Evolutionary conservation across 2,113 vertebrate genomes (phyloP).

Genomic region (Melanostigma gelatinosum): DNA sequence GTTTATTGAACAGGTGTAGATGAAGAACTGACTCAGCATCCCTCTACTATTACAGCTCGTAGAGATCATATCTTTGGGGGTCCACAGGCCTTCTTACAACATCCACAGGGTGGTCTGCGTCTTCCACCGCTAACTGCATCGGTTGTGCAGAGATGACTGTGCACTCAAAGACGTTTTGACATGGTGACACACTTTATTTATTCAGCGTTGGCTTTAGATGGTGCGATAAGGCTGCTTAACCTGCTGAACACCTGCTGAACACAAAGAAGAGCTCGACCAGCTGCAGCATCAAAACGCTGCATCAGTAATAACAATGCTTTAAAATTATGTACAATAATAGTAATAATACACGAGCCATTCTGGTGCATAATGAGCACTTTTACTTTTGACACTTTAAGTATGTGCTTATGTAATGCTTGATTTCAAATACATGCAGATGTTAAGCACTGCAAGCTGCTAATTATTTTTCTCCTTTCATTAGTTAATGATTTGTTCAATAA

Average conservation of each 20-base stretch:
- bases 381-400: background rate
- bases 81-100: background rate
- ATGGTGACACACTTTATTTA: background rate
- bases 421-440: too few relatives aligned
- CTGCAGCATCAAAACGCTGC: too few relatives aligned
- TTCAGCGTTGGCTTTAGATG: background rate
- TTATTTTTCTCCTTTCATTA: background rate
- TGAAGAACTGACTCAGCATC: background rate
- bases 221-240: background rate
- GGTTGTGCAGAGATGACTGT: conserved; percentile 38
- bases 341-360: background rate
- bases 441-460: background rate
- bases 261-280: too few relatives aligned
- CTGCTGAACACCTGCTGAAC: too few relatives aligned
- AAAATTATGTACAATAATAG: background rate
- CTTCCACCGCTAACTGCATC: background rate
- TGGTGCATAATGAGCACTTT: background rate
- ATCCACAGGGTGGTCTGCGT: too few relatives aligned
- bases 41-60: background rate
- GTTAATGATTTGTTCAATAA: background rate
- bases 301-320: too few relatives aligned
- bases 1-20: background rate
- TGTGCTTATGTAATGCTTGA: background rate
- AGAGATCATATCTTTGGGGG: background rate
- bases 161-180: background rate